phyloP scores from a whole-genome alignment of 2,113 vertebrate species.

The Trogon melanurus region DNA sequence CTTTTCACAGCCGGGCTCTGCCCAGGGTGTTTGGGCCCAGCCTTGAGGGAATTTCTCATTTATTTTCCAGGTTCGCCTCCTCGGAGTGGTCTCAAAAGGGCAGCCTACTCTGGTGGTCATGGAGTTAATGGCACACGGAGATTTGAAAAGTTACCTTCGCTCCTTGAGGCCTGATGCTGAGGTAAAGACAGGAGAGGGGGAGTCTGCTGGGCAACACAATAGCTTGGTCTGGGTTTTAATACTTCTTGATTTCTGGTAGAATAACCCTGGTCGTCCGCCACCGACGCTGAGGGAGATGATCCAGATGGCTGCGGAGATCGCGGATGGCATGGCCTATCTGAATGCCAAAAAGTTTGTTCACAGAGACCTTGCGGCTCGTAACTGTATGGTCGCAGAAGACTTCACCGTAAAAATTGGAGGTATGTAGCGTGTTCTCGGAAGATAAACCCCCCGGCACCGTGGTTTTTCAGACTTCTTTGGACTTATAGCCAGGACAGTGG shows the following conservation, averaged over 20 bases:
- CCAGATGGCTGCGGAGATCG: slow-evolving; percentile 96
- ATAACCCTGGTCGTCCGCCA: slow-evolving; percentile 88
- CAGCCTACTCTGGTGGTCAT: slow-evolving; percentile 96
- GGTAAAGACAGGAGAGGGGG: slow-evolving; percentile 67
- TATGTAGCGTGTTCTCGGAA: neutral
- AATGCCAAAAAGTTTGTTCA: slow-evolving; percentile 99
- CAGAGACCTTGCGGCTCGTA: slow-evolving; percentile 94
- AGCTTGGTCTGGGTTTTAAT: neutral
- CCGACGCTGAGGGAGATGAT: slow-evolving; percentile 92
- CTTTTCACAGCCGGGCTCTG: neutral
- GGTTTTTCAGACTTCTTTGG: neutral
- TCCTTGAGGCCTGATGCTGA: slow-evolving; percentile 91
- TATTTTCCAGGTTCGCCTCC: slow-evolving; percentile 85
- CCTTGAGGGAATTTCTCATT: neutral
- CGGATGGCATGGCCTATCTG: slow-evolving; percentile 97
- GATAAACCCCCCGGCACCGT: neutral
- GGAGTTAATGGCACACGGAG: slow-evolving; percentile 97
- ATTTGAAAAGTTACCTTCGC: slow-evolving; percentile 94
- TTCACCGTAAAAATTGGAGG: slow-evolving; percentile 97
- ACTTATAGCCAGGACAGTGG: neutral
- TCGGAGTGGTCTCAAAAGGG: slow-evolving; percentile 96
- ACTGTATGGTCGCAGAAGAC: slow-evolving; percentile 99
- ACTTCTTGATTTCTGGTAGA: slow-evolving; percentile 62
- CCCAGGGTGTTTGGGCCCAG: neutral
- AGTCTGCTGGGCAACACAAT: neutral